A percentile compares a stretch with the other conserved stretches of the same genome.
Conservation (phyloP, 2,797 vertebrate species). For the Propithecus perrieri region DNA sequence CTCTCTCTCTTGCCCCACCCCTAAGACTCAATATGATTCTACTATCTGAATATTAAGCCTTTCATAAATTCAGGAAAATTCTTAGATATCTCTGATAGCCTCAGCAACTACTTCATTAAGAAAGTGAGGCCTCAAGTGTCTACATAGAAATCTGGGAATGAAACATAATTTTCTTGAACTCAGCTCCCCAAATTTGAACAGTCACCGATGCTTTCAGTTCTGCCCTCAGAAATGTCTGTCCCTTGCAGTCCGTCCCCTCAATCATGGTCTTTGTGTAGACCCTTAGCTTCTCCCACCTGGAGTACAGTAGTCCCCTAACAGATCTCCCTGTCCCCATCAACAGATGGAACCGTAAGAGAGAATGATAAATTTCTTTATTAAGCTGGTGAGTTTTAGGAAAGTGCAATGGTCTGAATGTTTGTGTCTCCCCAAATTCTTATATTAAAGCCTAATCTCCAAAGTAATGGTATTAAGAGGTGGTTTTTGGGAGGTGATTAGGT, state of each 20-base stretch:
- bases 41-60: not conserved
- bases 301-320: not conserved
- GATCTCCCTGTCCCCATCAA: not conserved
- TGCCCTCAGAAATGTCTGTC: not conserved
- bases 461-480: not conserved
- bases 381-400: not conserved
- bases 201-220: not conserved
- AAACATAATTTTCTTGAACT: not conserved
- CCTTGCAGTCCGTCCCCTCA: not conserved
- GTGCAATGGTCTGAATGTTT: not conserved
- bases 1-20: not conserved
- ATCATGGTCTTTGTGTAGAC: not conserved
- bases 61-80: not conserved
- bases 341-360: not conserved
- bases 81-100: not conserved
- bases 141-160: not conserved
- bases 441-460: not conserved
- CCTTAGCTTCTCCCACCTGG: not conserved
- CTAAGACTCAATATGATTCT: not conserved
- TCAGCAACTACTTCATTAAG: not conserved
- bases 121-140: not conserved
- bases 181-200: not conserved
- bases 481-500: not conserved
- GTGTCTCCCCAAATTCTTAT: not conserved
- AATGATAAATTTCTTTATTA: not conserved